Conservation (phyloP, 2,113 vertebrate species). For the Raphicerus campestris region DNA sequence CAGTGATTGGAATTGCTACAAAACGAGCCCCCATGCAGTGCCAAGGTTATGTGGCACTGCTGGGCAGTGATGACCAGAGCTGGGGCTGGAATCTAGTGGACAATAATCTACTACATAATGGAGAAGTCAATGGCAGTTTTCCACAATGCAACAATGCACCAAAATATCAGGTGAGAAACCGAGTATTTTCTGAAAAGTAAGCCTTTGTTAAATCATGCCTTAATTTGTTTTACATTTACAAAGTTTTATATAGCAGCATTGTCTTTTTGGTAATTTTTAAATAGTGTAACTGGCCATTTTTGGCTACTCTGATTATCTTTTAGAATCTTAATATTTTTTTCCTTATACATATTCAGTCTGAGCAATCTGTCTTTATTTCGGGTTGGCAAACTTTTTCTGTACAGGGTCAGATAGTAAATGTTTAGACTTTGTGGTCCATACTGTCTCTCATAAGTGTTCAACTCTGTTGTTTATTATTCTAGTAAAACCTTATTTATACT, state of each 20-base stretch:
- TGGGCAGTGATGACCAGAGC: conserved; percentile 98
- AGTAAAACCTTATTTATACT: not conserved
- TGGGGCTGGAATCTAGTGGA: conserved; percentile 99
- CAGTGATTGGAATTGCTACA: conserved; percentile 96
- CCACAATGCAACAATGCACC: conserved; percentile 99
- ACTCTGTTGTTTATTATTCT: not conserved
- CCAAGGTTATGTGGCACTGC: conserved; percentile 96
- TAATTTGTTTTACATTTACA: conserved; percentile 38
- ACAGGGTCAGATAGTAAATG: not conserved
- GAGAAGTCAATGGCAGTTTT: conserved; percentile 97
- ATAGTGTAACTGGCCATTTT: not conserved
- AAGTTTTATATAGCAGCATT: not conserved
- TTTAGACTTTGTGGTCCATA: not conserved
- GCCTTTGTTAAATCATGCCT: not conserved
- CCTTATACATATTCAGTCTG: conserved; percentile 7
- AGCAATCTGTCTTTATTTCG: not conserved
- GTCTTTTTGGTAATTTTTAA: conserved; percentile 21
- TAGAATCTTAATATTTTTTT: conserved; percentile 38
- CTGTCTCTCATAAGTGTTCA: not conserved
- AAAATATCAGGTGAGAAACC: conserved; percentile 93
- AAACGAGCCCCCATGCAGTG: conserved; percentile 97
- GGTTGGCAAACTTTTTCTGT: conserved; percentile 9
- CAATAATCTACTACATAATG: conserved; percentile 98
- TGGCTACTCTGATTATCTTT: not conserved
- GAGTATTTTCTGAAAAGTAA: not conserved